Evolutionary conservation across 1,140 invertebrate genomes (phyloP).

Genomic region (Colletes latitarsis): DNA sequence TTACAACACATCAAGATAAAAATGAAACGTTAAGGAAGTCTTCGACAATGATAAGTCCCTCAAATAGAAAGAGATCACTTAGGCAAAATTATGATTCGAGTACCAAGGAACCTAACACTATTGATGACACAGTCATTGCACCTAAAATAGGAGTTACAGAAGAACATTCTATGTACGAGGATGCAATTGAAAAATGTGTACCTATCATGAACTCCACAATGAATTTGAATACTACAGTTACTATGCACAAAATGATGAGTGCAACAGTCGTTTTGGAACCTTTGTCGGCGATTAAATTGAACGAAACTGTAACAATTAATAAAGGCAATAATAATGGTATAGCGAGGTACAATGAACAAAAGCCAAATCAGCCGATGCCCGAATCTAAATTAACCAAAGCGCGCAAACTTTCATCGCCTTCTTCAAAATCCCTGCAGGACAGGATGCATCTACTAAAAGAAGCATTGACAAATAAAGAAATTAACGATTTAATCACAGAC

Average conservation of each 20-base stretch:
- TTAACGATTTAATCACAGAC: conserved; percentile 74
- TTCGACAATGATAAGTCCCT: background rate
- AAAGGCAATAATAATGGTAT: conserved; percentile 1
- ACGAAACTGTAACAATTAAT: conserved; percentile 68
- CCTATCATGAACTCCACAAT: conserved; percentile 78
- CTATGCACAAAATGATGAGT: conserved; percentile 69
- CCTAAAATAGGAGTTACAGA: conserved; percentile 57
- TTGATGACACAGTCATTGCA: conserved; percentile 59
- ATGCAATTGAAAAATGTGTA: conserved; percentile 73
- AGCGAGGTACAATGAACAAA: conserved; percentile 26
- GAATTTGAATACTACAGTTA: conserved; percentile 66
- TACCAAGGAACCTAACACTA: conserved; percentile 29
- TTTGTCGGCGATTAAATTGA: conserved; percentile 52
- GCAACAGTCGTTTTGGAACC: conserved; percentile 71
- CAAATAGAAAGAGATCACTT: conserved; percentile 15
- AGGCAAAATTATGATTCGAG: background rate
- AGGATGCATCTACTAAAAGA: conserved; percentile 45
- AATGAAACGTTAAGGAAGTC: background rate
- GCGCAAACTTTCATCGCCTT: background rate
- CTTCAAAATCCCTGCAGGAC: conserved; percentile 13
- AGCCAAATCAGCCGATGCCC: background rate
- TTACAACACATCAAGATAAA: background rate
- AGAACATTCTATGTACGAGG: conserved; percentile 76
- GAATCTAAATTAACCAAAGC: background rate
- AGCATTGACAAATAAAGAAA: conserved; percentile 32